Base-by-base conservation (phyloP, 2,888 invertebrate species). In the Ophion ventricosus region DNA sequence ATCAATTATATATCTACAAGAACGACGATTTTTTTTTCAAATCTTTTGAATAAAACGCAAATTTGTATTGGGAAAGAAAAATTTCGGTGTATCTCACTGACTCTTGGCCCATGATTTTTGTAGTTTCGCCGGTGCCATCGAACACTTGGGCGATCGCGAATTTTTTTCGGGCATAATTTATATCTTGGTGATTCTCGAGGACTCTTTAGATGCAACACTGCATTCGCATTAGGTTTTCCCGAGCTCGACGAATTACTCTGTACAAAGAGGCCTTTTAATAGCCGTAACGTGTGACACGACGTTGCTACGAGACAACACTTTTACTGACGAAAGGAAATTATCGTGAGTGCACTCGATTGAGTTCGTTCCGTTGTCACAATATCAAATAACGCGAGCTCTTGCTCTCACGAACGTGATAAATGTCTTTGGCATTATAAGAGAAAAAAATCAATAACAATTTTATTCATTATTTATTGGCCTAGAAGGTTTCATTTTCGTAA, bases 331-430 rank as follows among this genome's bases (percentile, higher is more conserved):
- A 59, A 54, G 49, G 54, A 56, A 10, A 63, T 64, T 83, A 79
- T 64, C 70, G 57, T 23, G 49, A 70, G 79, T 79, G 70, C 79
- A 63, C 69, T 69, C 1, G 40, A 26, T 8, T 23, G 10, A 17
- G 20, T 40, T 61, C 14, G 59, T 61, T 17, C 10, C 26, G 10
- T 40, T 20, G 35, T 40, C n/a, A 26, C 4, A 40, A 66, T 40
- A 11, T n/a, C 20, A 20, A 66, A 40, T 40, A 20, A 66, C 10
- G 10, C 20, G 20, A 5, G 14, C 40, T 66, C 8, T 23, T n/a
- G 14, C 40, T 66, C 8, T 23, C 29, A 66, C n/a, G 4, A 11
- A 23, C 29, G 25, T 23, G 25, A 61, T n/a, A 26, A 17, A 61
- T 61, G 26, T 61, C 17, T 17, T 17, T 14, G 4, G 4, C 49